Evolutionary conservation across 1,140 invertebrate species (phyloP).

Genomic region (Phymorhynchus buccinoides): DNA sequence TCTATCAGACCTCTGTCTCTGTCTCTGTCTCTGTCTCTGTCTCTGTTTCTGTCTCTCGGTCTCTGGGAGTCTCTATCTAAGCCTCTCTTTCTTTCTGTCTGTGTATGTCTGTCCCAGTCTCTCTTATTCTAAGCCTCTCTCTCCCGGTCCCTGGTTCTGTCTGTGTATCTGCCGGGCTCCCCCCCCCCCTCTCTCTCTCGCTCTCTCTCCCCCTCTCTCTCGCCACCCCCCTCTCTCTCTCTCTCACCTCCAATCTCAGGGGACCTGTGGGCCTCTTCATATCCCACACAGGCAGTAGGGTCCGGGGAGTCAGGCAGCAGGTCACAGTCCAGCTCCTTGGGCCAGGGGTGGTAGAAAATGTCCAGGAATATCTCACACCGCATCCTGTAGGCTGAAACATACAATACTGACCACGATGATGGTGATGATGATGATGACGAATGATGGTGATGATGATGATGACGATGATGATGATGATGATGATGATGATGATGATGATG

Average conservation of each 20-base stretch:
- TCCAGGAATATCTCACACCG: slow-evolving; percentile 63
- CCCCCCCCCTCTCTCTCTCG: too few relatives aligned
- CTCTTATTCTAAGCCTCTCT: too few relatives aligned
- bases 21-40: too few relatives aligned
- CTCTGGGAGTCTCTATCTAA: too few relatives aligned
- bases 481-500: slow-evolving; percentile 34
- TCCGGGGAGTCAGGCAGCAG: slow-evolving; percentile 59
- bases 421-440: too few relatives aligned
- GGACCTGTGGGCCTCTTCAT: slow-evolving; percentile 57
- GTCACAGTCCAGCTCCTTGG: slow-evolving; percentile 57
- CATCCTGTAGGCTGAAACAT: slow-evolving; percentile 54
- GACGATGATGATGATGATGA: slow-evolving; percentile 20
- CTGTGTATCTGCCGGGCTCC: too few relatives aligned
- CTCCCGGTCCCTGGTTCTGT: too few relatives aligned
- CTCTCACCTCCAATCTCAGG: slow-evolving; percentile 55
- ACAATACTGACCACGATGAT: too few relatives aligned
- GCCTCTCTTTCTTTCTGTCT: too few relatives aligned
- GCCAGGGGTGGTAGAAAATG: slow-evolving; percentile 58
- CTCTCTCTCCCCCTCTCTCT: neutral
- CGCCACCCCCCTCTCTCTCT: too few relatives aligned
- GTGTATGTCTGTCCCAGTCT: neutral
- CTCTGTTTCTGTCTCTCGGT: too few relatives aligned
- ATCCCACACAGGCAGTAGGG: slow-evolving; percentile 61
- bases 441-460: slow-evolving; percentile 20
- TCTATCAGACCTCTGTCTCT: too few relatives aligned